Conservation (phyloP, 2,888 invertebrate genomes). For the Cryptosula pallasiana region DNA sequence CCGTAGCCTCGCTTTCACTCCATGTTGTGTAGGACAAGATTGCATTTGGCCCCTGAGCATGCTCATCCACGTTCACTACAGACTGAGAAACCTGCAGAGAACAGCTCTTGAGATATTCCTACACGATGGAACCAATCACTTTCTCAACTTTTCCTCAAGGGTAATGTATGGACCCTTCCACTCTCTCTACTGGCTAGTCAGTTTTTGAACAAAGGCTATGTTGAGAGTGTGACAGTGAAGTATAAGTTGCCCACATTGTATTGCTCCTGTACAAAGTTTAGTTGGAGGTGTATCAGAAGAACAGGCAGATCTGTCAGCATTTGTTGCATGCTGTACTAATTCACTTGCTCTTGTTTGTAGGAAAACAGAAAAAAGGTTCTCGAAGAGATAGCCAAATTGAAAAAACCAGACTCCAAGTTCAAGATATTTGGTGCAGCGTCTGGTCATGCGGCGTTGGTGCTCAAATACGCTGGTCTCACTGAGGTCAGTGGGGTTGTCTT, state of each 20-base stretch:
- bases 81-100: constrained; percentile 62
- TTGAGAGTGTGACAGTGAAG: no score
- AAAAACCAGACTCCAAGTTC: not conserved
- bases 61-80: constrained; percentile 62
- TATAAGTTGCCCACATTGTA: no score
- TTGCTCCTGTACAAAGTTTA: no score
- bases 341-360: constrained; percentile 28
- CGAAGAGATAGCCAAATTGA: not conserved
- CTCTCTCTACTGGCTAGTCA: no score
- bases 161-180: no score
- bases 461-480: not conserved
- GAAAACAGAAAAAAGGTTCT: not conserved
- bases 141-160: constrained; percentile 59
- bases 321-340: no score
- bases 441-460: not conserved
- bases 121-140: constrained; percentile 64
- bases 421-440: not conserved
- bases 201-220: no score
- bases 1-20: not conserved
- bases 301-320: no score
- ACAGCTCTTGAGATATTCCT: constrained; percentile 65
- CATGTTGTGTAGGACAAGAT: constrained; percentile 36
- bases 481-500: no score
- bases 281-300: no score
- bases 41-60: constrained; percentile 59